A percentile compares a stretch with the other conserved stretches of the same genome.
Evolutionary conservation across 2,888 invertebrate species (phyloP).

Genomic region (Oscheius sp.): DNA sequence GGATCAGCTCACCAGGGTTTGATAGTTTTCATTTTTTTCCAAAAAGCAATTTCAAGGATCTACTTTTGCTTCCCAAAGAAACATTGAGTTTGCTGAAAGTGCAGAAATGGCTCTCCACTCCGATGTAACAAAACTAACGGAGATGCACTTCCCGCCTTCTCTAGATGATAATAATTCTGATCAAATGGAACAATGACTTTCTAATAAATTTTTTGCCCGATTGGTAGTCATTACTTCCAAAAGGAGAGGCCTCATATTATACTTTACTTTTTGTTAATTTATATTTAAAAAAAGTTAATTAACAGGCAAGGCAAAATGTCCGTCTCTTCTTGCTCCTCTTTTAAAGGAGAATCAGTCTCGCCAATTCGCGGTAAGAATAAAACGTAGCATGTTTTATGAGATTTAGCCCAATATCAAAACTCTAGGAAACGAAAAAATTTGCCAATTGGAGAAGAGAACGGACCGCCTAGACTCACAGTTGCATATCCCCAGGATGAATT

Average conservation of each 20-base stretch:
- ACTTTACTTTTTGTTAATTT: not conserved
- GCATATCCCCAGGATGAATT: no score
- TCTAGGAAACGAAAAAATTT: not conserved
- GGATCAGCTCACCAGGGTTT: slow-evolving; percentile 23
- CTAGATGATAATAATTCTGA: not conserved
- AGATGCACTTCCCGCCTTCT: slow-evolving; percentile 21
- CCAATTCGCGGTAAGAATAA: no score
- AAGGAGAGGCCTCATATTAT: not conserved
- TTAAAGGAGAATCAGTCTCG: not conserved
- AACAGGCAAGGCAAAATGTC: not conserved
- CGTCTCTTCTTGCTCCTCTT: not conserved
- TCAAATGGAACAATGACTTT: not conserved
- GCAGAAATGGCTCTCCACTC: slow-evolving; percentile 26
- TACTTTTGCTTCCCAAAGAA: slow-evolving; percentile 53
- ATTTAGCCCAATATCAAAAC: not conserved
- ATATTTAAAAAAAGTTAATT: not conserved
- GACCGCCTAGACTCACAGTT: no score
- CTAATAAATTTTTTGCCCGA: not conserved
- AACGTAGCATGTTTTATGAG: no score
- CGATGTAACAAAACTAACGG: slow-evolving; percentile 18
- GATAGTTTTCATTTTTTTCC: not conserved
- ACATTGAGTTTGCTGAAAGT: slow-evolving; percentile 34
- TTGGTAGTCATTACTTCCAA: not conserved
- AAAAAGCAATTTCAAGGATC: slow-evolving; percentile 33
- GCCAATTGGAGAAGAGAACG: not conserved